Conservation (phyloP, 2,797 vertebrate genomes). For the Scolopax rusticola region DNA sequence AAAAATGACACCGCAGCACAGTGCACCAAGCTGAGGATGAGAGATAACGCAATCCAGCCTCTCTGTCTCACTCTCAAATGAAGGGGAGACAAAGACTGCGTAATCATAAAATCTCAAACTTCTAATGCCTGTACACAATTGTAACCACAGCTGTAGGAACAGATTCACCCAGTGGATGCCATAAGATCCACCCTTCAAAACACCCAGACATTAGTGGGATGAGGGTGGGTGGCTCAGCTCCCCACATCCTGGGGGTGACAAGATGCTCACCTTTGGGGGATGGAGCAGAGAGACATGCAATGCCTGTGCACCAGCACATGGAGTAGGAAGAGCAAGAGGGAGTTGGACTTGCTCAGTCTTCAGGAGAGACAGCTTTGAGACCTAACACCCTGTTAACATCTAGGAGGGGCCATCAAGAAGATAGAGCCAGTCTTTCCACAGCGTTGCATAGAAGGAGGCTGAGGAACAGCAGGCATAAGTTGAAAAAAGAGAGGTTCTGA, state of each 20-base stretch:
- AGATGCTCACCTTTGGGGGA: background rate
- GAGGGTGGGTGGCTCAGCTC: background rate
- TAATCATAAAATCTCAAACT: background rate
- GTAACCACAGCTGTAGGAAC: background rate
- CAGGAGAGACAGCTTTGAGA: background rate
- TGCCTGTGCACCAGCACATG: too few relatives aligned
- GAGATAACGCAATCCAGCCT: background rate
- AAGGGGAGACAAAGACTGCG: background rate
- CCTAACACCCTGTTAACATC: background rate
- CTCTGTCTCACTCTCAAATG: background rate
- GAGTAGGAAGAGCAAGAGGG: background rate
- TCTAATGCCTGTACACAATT: background rate
- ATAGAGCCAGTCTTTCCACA: background rate
- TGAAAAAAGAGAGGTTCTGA: background rate
- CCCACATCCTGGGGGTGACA: accelerated
- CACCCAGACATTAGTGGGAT: background rate
- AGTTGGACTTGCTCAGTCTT: background rate
- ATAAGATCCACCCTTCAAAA: background rate
- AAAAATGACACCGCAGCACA: constrained; percentile 36
- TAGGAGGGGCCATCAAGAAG: background rate
- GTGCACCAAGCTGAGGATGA: constrained; percentile 4
- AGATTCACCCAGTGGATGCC: background rate
- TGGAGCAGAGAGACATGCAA: background rate
- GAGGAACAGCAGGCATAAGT: background rate
- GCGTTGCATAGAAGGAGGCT: accelerated